Conservation (phyloP, 23 tunicate species). For the Oikopleura vanhoeffeni region DNA sequence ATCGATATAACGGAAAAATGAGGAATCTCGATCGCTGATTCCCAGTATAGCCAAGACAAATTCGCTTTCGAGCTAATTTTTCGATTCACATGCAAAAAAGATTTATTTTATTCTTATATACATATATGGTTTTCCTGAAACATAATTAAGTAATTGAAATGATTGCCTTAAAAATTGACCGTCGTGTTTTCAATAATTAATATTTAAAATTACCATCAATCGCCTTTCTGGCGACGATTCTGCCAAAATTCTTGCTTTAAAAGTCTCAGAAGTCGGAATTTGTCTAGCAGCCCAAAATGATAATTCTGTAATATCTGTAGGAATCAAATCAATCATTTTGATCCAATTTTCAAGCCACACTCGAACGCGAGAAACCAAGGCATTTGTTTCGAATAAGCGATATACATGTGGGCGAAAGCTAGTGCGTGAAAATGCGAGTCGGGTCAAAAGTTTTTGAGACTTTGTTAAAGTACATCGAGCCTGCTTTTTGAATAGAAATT, state of each 20-base stretch:
- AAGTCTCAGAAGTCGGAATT: background rate
- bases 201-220: background rate
- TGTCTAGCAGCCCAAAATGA: conserved; percentile 1
- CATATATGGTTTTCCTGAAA: too few relatives aligned
- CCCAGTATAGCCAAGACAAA: too few relatives aligned
- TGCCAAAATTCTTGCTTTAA: background rate
- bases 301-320: background rate
- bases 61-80: too few relatives aligned
- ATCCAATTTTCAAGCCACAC: background rate
- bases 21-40: too few relatives aligned
- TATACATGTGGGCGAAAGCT: background rate
- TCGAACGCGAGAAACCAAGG: background rate
- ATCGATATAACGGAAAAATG: too few relatives aligned
- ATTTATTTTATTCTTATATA: too few relatives aligned
- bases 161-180: background rate
- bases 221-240: background rate
- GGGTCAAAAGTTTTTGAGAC: too few relatives aligned
- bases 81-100: too few relatives aligned
- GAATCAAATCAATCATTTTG: background rate
- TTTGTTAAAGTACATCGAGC: too few relatives aligned
- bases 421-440: background rate
- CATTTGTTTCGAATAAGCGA: background rate
- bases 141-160: too few relatives aligned
- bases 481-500: too few relatives aligned
- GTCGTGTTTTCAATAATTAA: too few relatives aligned